phyloP scores from a whole-genome alignment of 2,113 vertebrate genomes.

The Felis catus region DNA sequence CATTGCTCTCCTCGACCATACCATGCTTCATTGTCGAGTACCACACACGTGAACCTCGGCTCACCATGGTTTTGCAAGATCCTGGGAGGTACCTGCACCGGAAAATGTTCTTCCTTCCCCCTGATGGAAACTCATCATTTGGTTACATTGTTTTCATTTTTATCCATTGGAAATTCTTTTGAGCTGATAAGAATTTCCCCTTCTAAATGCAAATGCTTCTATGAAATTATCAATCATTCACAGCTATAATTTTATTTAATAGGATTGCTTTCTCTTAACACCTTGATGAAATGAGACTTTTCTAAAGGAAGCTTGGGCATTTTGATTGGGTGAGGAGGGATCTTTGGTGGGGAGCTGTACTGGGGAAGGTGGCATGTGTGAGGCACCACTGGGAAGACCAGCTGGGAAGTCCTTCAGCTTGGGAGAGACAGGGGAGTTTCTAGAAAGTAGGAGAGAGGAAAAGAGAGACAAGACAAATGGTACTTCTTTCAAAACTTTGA shows the following conservation, averaged over 20 bases:
- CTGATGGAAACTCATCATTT: background rate
- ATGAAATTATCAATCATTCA: background rate
- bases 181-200: background rate
- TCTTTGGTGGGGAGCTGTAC: background rate
- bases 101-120: background rate
- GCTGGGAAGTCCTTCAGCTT: background rate
- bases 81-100: background rate
- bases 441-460: background rate
- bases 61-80: background rate
- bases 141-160: background rate
- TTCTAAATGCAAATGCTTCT: background rate
- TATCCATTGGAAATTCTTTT: slow-evolving; percentile 32
- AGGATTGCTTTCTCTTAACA: background rate
- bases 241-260: background rate
- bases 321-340: background rate
- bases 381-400: background rate
- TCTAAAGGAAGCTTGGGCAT: background rate
- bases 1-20: fast-evolving
- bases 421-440: background rate
- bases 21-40: background rate
- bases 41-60: background rate
- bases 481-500: background rate
- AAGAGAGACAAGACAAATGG: background rate
- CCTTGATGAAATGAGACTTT: background rate
- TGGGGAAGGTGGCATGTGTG: background rate